These are phyloP conservation scores for Drosophila triauraria DNA, from an alignment of 1,140 invertebrate species.

Conservation along the genomic window DNA sequence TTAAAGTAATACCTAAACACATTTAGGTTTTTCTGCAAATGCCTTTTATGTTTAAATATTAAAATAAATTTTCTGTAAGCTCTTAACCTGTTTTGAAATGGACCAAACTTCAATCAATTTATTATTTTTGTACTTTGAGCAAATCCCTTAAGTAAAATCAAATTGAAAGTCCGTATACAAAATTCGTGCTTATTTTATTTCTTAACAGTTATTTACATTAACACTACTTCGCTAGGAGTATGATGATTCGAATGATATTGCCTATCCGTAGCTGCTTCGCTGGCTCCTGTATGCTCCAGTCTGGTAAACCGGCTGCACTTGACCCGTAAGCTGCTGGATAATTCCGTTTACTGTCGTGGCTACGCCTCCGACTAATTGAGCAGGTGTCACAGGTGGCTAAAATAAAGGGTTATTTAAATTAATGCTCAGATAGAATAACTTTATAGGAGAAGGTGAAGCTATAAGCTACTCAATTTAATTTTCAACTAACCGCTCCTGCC, in stretches of 20 bases:
- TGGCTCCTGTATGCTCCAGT: slow-evolving; percentile 53
- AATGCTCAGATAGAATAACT: not conserved
- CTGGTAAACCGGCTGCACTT: slow-evolving; percentile 81
- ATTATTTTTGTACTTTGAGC: not conserved
- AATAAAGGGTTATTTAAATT: not conserved
- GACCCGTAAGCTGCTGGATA: slow-evolving; percentile 79
- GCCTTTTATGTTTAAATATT: no score
- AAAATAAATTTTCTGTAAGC: no score
- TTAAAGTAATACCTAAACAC: no score
- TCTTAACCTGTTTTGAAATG: no score
- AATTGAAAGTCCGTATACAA: not conserved
- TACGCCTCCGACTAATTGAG: slow-evolving; percentile 74
- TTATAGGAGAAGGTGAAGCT: not conserved
- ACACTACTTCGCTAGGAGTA: slow-evolving; percentile 21
- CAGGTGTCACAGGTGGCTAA: slow-evolving; percentile 75
- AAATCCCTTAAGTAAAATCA: not conserved
- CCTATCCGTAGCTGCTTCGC: slow-evolving; percentile 64
- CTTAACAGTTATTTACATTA: slow-evolving; percentile 37
- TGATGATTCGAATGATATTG: not conserved
- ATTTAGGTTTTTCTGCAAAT: no score
- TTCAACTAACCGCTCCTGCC: slow-evolving; percentile 71
- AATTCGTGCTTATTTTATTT: slow-evolving; percentile 34
- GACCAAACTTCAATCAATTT: no score
- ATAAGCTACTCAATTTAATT: not conserved
- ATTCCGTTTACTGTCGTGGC: slow-evolving; percentile 79